Evolutionary conservation across 2,113 vertebrate genomes (phyloP).

Genomic region (Zapornia atra): DNA sequence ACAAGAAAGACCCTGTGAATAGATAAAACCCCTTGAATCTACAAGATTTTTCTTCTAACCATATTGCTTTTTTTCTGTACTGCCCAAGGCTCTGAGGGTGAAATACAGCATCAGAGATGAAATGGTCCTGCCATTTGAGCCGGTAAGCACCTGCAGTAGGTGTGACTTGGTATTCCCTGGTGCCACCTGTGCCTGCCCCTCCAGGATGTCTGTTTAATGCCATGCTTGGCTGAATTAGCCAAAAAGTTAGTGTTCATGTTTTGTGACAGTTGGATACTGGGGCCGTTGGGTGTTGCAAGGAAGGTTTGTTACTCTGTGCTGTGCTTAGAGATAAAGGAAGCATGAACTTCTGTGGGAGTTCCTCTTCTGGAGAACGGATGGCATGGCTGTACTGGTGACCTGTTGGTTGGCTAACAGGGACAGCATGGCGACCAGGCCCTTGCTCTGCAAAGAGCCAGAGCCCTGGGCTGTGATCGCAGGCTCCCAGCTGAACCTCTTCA

Average conservation of each 20-base stretch:
- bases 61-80: not conserved
- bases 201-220: not conserved
- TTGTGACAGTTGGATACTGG: not conserved
- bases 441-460: not conserved
- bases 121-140: conserved; percentile 95
- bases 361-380: not conserved
- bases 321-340: not conserved
- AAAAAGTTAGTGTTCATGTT: not conserved
- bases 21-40: not conserved
- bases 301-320: not conserved
- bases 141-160: conserved; percentile 77
- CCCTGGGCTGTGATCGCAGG: not conserved
- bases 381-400: not conserved
- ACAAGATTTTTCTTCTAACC: not conserved
- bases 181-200: not conserved
- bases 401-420: not conserved
- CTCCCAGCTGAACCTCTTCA: not conserved
- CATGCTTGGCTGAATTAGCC: not conserved
- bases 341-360: not conserved
- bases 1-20: not conserved
- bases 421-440: not conserved
- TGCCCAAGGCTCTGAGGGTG: conserved; percentile 84
- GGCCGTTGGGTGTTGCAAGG: not conserved
- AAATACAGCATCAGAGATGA: conserved; percentile 95
- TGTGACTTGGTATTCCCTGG: not conserved